Evolutionary conservation across 2,113 vertebrate genomes (phyloP), one percentile per base, ranked within the genome.

Genomic region (Mormyrus iriodes): DNA sequence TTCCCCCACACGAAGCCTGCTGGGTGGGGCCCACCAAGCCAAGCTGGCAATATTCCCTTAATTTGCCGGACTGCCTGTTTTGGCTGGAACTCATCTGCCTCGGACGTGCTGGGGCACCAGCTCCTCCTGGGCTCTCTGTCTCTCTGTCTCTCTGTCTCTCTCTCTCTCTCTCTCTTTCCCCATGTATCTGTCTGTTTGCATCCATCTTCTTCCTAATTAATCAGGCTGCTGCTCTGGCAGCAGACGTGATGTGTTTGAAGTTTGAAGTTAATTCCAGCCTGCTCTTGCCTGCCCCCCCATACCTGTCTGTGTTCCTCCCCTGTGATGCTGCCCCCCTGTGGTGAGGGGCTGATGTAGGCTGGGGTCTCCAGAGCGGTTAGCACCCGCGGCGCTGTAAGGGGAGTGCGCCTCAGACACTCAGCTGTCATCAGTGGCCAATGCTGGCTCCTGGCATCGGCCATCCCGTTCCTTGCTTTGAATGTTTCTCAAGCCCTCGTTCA

Each of bases 31-130:
- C 73, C 42, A 3, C n/a, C 44, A n/a, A 39, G 85, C 65, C 73
- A 89, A 85, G 86, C 88, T 84, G 65, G 27, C 46, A 13, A 84
- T 24, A 49, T 55, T n/a, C 55, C 73, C 24, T 79, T 85, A 85
- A 89, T 88, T 51, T 89, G 48, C 76, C 89, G 52, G 89, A 88
- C 69, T 85, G 85, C 85, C 55, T 79, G 83, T 86, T 76, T 48
- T 12, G 44, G 58, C 58, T 52, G 42, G 27, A 90, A 90, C 61
- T 86, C 44, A 4, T n/a, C 49, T 1, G n/a, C 73, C 3, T 21
- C 52, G 31, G 61, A 76, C 44, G 84, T 53, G 48, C 27, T n/a
- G n/a, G n/a, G n/a, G n/a, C n/a, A n/a, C n/a, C n/a, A n/a, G n/a
- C n/a, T n/a, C n/a, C n/a, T n/a, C n/a, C n/a, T n/a, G n/a, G n/a